Conservation (phyloP, 1,140 invertebrate species). For the Lerema accius region DNA sequence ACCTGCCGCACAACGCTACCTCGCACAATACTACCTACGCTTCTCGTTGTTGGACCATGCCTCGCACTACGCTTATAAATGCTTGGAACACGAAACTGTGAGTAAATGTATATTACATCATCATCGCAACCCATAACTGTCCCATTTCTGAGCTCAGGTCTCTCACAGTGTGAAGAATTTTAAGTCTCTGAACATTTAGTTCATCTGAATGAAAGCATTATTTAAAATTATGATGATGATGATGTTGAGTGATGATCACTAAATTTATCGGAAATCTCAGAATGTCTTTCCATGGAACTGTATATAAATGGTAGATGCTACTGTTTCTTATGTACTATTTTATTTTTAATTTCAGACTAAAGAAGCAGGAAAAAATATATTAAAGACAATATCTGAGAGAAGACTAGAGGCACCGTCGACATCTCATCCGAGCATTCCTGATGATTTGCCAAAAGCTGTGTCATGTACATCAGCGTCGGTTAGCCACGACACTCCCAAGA, state of each 20-base stretch:
- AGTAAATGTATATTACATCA: slow-evolving; percentile 37
- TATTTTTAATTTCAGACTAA: slow-evolving; percentile 86
- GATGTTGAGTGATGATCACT: too few species aligned
- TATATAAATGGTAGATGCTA: too few species aligned
- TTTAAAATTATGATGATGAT: too few species aligned
- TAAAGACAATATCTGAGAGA: slow-evolving; percentile 89
- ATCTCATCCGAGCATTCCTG: slow-evolving; percentile 49
- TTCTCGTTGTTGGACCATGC: slow-evolving; percentile 92
- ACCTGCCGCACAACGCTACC: slow-evolving; percentile 93
- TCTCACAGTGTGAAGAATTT: too few species aligned
- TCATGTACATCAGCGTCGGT: slow-evolving; percentile 60
- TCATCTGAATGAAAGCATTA: too few species aligned
- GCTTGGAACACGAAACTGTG: slow-evolving; percentile 91
- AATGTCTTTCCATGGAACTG: too few species aligned
- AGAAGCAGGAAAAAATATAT: slow-evolving; percentile 94
- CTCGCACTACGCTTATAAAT: slow-evolving; percentile 96
- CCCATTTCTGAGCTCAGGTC: too few species aligned
- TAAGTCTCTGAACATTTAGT: too few species aligned
- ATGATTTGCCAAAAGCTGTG: slow-evolving; percentile 67
- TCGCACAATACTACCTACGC: slow-evolving; percentile 95
- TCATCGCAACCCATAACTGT: too few species aligned
- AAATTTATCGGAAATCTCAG: too few species aligned
- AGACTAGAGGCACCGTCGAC: slow-evolving; percentile 55
- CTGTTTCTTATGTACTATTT: too few species aligned
- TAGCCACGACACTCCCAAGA: slow-evolving; percentile 61